These are phyloP conservation scores for Theristus sp. DNA, from an alignment of 2,888 invertebrate species.

Conservation along the genomic window DNA sequence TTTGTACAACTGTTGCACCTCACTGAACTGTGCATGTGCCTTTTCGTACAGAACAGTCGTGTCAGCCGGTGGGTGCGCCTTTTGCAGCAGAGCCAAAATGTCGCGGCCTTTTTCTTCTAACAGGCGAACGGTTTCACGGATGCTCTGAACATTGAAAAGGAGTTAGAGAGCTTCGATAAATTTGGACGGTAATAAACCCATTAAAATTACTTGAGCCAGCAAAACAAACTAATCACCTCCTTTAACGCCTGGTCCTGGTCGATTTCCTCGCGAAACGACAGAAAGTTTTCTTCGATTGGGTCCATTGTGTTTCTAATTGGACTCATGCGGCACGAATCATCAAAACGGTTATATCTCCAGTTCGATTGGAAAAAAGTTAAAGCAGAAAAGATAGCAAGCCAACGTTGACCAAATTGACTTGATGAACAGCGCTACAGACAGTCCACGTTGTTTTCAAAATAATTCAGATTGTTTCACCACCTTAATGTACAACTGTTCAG, in stretches of 20 bases:
- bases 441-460: too few relatives aligned
- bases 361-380: too few relatives aligned
- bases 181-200: not conserved
- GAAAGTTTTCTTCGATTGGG: too few relatives aligned
- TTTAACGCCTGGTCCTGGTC: not conserved
- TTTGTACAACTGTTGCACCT: slow-evolving; percentile 38
- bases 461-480: too few relatives aligned
- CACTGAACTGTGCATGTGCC: slow-evolving; percentile 47
- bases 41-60: slow-evolving; percentile 44
- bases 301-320: too few relatives aligned
- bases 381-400: too few relatives aligned
- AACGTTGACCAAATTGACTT: too few relatives aligned
- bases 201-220: not conserved
- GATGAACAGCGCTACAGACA: too few relatives aligned
- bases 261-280: not conserved
- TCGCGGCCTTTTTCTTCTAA: slow-evolving; percentile 59
- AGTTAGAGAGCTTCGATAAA: not conserved
- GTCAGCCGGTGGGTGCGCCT: slow-evolving; percentile 53
- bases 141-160: slow-evolving; percentile 31
- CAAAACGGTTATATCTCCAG: too few relatives aligned
- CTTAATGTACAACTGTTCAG: too few relatives aligned
- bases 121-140: slow-evolving; percentile 50
- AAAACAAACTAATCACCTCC: not conserved
- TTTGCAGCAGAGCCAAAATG: slow-evolving; percentile 56
- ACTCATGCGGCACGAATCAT: too few relatives aligned